These are phyloP conservation scores for Bolinopsis microptera DNA, from an alignment of 37 sponge, comb jelly and placozoan species.

Conservation along the genomic window DNA sequence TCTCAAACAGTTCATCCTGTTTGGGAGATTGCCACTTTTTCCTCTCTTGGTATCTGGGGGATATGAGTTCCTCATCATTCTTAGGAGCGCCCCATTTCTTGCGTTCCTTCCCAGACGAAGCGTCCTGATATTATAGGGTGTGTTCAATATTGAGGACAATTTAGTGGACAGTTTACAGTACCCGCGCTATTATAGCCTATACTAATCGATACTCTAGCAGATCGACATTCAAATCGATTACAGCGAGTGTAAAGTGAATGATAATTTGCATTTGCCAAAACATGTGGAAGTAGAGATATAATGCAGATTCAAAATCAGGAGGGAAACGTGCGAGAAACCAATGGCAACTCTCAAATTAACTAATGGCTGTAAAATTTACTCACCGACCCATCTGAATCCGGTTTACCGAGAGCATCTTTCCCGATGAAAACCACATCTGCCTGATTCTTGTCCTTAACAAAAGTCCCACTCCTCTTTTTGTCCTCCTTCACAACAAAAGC, in stretches of 20 bases:
- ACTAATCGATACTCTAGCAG: too few species aligned
- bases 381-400: background rate
- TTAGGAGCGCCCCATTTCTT: conserved; percentile 52
- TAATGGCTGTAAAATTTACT: background rate
- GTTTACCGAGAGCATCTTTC: background rate
- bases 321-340: background rate
- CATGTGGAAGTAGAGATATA: background rate
- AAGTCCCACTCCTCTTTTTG: background rate
- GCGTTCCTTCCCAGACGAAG: conserved; percentile 6
- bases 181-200: too few species aligned
- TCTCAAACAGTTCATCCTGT: conserved; percentile 25
- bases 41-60: conserved; percentile 41
- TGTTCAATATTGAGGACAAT: background rate
- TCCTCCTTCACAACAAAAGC: background rate
- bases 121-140: background rate
- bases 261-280: background rate
- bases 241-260: too few species aligned
- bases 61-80: background rate
- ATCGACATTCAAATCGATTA: too few species aligned
- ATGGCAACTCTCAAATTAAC: background rate
- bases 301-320: background rate
- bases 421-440: background rate
- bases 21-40: conserved; percentile 48
- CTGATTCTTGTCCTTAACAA: background rate
- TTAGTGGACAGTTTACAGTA: too few species aligned